These are phyloP conservation scores for Amphiduros pacificus DNA, from an alignment of 2,888 invertebrate genomes.

Conservation along the genomic window DNA sequence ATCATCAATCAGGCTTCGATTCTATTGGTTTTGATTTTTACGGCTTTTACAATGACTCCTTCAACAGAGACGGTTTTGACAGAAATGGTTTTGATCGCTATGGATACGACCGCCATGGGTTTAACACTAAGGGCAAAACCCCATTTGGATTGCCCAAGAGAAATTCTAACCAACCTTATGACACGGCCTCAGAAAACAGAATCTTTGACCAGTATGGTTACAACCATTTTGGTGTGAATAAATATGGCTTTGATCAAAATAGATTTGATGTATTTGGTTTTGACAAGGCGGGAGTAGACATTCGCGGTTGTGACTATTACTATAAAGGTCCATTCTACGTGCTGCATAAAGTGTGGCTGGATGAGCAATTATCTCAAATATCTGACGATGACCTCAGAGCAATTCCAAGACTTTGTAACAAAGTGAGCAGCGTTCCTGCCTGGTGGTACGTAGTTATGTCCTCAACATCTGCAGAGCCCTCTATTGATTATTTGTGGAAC, in stretches of 20 bases:
- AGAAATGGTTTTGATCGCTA: constrained; percentile 44
- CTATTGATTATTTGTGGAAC: too few species aligned
- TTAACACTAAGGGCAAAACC: constrained; percentile 45
- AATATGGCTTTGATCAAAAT: constrained; percentile 47
- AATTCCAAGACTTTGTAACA: too few species aligned
- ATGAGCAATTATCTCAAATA: too few species aligned
- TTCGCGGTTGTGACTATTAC: constrained; percentile 44
- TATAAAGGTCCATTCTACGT: constrained; percentile 50
- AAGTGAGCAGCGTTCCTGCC: too few species aligned
- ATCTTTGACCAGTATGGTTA: constrained; percentile 42
- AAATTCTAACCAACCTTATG: constrained; percentile 6
- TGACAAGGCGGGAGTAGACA: constrained; percentile 44
- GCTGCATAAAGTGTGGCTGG: constrained; percentile 31
- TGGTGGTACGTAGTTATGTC: too few species aligned
- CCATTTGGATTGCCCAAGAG: constrained; percentile 43
- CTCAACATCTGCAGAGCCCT: too few species aligned
- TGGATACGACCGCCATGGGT: constrained; percentile 55
- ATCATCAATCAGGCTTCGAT: constrained; percentile 35
- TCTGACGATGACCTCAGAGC: too few species aligned
- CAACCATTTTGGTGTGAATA: constrained; percentile 45
- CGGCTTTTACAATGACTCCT: constrained; percentile 47
- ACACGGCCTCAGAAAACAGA: constrained; percentile 17
- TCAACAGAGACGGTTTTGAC: constrained; percentile 53
- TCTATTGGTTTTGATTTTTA: constrained; percentile 42
- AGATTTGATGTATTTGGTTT: constrained; percentile 55